Percentiles rank a stretch among this genome's conserved stretches.
Conservation (phyloP, 2,888 invertebrate species). For the Unio delphinus region DNA sequence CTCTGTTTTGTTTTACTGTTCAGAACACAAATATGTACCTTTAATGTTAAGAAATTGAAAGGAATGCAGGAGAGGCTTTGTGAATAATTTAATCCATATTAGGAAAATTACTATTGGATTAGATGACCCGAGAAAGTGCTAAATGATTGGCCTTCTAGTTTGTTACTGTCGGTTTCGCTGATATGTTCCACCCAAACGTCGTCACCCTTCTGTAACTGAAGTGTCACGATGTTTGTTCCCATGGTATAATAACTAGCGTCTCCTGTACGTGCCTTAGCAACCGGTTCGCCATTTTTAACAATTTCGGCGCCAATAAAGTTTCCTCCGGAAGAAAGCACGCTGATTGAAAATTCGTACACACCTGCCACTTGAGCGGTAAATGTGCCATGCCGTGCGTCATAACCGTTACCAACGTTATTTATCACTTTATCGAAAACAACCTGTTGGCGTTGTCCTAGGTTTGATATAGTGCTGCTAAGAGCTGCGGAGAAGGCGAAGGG, state of each 20-base stretch:
- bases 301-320: conserved; percentile 19
- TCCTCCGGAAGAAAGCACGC: conserved; percentile 16
- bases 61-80: too few relatives aligned
- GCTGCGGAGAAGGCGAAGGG: conserved; percentile 30
- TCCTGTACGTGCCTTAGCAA: conserved; percentile 18
- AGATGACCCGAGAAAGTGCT: conserved; percentile 32
- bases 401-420: conserved; percentile 20
- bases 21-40: too few relatives aligned
- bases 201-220: conserved; percentile 20
- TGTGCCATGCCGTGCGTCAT: conserved; percentile 30
- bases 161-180: conserved; percentile 22
- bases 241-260: conserved; percentile 31
- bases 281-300: conserved; percentile 16
- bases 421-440: conserved; percentile 26
- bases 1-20: too few relatives aligned
- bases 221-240: conserved; percentile 29
- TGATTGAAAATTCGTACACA: conserved; percentile 24
- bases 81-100: too few relatives aligned
- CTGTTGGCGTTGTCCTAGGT: conserved; percentile 22
- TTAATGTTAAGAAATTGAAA: too few relatives aligned
- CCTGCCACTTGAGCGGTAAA: conserved; percentile 33
- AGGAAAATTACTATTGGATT: conserved; percentile 7
- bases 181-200: conserved; percentile 32
- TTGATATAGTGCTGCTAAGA: conserved; percentile 11
- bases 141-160: conserved; percentile 22